A percentile compares a stretch with the other conserved stretches of the same genome.
These are phyloP conservation scores for Diabrotica virgifera DNA, from an alignment of 1,140 invertebrate species.

Conservation along the genomic window DNA sequence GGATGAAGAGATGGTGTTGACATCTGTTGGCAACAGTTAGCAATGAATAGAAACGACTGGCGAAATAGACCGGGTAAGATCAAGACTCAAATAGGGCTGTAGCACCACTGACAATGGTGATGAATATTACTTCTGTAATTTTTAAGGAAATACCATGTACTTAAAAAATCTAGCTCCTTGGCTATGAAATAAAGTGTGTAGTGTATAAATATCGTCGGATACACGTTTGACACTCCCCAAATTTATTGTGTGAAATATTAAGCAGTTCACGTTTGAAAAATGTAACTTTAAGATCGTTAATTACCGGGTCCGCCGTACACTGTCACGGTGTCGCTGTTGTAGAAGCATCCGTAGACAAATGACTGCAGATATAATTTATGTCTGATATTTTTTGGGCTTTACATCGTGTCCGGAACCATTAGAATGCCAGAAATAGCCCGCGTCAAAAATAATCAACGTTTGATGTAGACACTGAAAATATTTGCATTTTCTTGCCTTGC, in stretches of 20 bases:
- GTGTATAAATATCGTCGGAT: constrained; percentile 31
- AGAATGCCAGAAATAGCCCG: constrained; percentile 25
- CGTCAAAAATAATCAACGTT: constrained; percentile 19
- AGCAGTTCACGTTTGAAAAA: constrained; percentile 47
- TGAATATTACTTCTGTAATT: too few species aligned
- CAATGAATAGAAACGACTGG: too few species aligned
- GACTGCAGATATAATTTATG: constrained; percentile 45
- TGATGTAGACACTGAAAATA: constrained; percentile 3
- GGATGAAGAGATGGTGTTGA: too few species aligned
- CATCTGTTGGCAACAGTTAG: too few species aligned
- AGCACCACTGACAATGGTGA: too few species aligned
- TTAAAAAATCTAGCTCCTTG: too few species aligned
- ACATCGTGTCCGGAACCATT: constrained; percentile 9
- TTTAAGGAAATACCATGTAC: too few species aligned
- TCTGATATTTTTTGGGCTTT: constrained; percentile 8
- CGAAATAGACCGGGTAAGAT: too few species aligned
- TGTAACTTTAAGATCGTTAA: constrained; percentile 48
- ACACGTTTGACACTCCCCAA: constrained; percentile 44
- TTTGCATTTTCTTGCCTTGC: neutral
- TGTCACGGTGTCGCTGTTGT: constrained; percentile 46
- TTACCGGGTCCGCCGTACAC: constrained; percentile 45
- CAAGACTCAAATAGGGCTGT: too few species aligned
- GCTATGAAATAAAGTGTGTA: neutral
- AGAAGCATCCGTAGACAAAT: constrained; percentile 46
- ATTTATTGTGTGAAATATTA: constrained; percentile 49